Evolutionary conservation across 1,140 invertebrate species (phyloP).

Genomic region (Drosophila sp.): DNA sequence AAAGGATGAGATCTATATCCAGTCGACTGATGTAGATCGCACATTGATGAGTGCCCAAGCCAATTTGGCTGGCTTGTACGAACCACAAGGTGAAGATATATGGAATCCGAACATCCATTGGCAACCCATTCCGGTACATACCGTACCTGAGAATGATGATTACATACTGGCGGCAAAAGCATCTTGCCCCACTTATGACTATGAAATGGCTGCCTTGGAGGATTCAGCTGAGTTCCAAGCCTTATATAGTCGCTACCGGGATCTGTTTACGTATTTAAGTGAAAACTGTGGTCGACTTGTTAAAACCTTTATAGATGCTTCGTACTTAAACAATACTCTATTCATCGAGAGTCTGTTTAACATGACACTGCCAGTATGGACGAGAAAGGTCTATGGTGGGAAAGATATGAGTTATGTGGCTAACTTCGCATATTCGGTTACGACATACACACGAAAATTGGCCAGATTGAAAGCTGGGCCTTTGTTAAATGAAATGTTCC

Average conservation of each 20-base stretch:
- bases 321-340: conserved; percentile 88
- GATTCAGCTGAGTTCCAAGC: conserved; percentile 85
- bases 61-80: conserved; percentile 92
- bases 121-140: conserved; percentile 96
- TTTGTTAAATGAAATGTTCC: conserved; percentile 87
- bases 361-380: conserved; percentile 88
- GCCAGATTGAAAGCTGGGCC: conserved; percentile 86
- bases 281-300: conserved; percentile 86
- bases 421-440: conserved; percentile 84
- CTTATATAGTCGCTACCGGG: conserved; percentile 85
- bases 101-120: conserved; percentile 90
- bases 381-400: conserved; percentile 84
- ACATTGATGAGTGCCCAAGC: conserved; percentile 94
- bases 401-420: conserved; percentile 84
- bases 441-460: conserved; percentile 84
- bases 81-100: conserved; percentile 85
- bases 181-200: conserved; percentile 87
- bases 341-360: conserved; percentile 89
- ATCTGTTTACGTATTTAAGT: conserved; percentile 87
- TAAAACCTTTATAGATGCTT: conserved; percentile 83
- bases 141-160: conserved; percentile 87
- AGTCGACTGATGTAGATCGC: conserved; percentile 93
- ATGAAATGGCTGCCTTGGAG: conserved; percentile 85
- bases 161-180: conserved; percentile 86
- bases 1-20: conserved; percentile 86